Percentiles rank a stretch among this genome's conserved stretches.
phyloP scores from a whole-genome alignment of 2,113 vertebrate genomes.

The Catharus bicknelli region DNA sequence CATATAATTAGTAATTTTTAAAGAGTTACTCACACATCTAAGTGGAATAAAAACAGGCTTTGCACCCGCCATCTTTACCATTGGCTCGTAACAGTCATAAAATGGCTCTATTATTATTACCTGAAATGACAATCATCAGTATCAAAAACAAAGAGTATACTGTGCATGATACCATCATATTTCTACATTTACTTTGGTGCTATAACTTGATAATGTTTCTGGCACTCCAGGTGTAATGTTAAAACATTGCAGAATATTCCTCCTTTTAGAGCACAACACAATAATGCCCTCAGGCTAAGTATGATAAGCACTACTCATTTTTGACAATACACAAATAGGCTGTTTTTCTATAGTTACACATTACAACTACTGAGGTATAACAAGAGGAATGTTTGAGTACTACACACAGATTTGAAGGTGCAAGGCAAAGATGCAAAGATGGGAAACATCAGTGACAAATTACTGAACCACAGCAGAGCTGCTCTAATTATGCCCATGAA shows the following conservation, averaged over 20 bases:
- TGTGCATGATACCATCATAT: background rate
- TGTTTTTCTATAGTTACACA: background rate
- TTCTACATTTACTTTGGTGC: background rate
- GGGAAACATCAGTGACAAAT: background rate
- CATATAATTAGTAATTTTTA: background rate
- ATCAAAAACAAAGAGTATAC: conserved; percentile 1
- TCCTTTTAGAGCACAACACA: background rate
- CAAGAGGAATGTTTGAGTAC: background rate
- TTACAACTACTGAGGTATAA: background rate
- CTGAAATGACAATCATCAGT: conserved; percentile 69
- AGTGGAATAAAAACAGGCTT: conserved; percentile 89
- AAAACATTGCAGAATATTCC: background rate
- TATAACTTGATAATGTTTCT: background rate
- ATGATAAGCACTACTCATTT: background rate
- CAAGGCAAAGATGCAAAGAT: background rate
- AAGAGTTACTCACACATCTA: conserved; percentile 81
- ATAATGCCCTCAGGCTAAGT: background rate
- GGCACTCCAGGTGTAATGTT: background rate
- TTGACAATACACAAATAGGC: background rate
- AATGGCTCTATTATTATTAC: conserved; percentile 96
- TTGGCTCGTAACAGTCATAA: conserved; percentile 92
- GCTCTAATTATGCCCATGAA: background rate
- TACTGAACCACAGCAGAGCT: background rate
- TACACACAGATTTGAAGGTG: background rate
- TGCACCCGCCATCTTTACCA: conserved; percentile 93